Conservation (phyloP, 1,140 invertebrate genomes). For the Parapsyche elsis region DNA sequence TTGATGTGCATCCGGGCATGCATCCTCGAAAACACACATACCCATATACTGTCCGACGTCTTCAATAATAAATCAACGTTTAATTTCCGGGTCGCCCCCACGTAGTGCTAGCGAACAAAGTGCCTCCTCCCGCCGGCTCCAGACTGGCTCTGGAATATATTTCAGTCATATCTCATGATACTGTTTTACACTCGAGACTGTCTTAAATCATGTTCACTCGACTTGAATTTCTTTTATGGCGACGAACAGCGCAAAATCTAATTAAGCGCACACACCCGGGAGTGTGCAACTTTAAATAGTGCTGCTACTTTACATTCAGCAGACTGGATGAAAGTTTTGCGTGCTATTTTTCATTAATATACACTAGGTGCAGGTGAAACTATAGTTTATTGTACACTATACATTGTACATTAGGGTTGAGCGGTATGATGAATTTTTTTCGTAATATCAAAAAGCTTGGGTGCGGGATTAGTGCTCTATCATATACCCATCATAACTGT, state of each 20-base stretch:
- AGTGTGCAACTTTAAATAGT: too few species aligned
- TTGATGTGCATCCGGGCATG: too few species aligned
- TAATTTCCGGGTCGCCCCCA: constrained; percentile 48
- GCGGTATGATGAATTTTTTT: too few species aligned
- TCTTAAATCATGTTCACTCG: constrained; percentile 20
- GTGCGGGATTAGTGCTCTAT: too few species aligned
- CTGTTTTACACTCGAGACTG: constrained; percentile 10
- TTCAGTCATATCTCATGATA: constrained; percentile 24
- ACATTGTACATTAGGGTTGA: too few species aligned
- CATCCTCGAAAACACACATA: not conserved
- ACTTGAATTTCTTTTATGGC: constrained; percentile 18
- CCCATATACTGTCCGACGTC: not conserved
- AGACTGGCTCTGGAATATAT: constrained; percentile 18
- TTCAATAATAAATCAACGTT: constrained; percentile 51
- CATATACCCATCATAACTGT: too few species aligned
- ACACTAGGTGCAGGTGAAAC: too few species aligned
- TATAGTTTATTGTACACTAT: too few species aligned
- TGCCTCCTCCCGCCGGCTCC: not conserved
- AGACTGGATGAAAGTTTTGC: too few species aligned
- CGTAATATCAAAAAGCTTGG: too few species aligned
- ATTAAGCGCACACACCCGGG: not conserved
- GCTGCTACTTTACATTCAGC: too few species aligned
- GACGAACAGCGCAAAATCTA: not conserved
- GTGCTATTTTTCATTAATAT: too few species aligned
- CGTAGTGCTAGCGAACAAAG: not conserved